These are phyloP conservation scores for Apteryx owenii DNA, from an alignment of 2,113 vertebrate genomes.

Conservation along the genomic window DNA sequence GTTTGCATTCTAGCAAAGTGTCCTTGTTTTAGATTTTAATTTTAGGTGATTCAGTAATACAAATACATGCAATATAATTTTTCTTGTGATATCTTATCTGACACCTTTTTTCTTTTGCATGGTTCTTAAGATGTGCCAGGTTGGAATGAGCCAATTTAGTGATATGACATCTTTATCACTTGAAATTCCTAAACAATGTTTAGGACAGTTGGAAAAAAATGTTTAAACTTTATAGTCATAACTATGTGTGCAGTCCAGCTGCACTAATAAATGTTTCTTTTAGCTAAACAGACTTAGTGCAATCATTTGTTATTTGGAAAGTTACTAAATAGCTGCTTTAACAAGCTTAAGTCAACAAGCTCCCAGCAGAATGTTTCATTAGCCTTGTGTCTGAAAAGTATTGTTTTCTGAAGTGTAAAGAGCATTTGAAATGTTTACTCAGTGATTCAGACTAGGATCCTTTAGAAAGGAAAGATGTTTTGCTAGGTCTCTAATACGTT, in stretches of 20 bases:
- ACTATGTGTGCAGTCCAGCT: background rate
- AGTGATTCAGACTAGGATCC: background rate
- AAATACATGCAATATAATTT: background rate
- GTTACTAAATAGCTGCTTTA: constrained; percentile 1
- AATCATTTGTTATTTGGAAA: background rate
- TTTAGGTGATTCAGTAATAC: background rate
- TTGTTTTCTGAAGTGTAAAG: constrained; percentile 8
- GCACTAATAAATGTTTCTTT: background rate
- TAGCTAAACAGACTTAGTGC: background rate
- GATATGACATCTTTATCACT: background rate
- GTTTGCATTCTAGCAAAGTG: background rate
- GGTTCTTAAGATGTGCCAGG: background rate
- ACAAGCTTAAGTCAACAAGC: background rate
- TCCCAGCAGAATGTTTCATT: constrained; percentile 8
- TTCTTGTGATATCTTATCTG: background rate
- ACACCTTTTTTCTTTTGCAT: background rate
- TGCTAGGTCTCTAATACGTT: background rate
- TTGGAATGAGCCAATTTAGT: background rate
- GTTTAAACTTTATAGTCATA: background rate
- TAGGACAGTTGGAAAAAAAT: background rate
- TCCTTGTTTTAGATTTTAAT: background rate
- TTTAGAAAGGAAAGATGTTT: background rate
- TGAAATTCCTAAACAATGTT: background rate
- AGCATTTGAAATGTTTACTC: background rate
- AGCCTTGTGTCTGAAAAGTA: background rate